These are phyloP conservation scores for Apis laboriosa DNA, from an alignment of 1,140 invertebrate genomes.

Conservation along the genomic window DNA sequence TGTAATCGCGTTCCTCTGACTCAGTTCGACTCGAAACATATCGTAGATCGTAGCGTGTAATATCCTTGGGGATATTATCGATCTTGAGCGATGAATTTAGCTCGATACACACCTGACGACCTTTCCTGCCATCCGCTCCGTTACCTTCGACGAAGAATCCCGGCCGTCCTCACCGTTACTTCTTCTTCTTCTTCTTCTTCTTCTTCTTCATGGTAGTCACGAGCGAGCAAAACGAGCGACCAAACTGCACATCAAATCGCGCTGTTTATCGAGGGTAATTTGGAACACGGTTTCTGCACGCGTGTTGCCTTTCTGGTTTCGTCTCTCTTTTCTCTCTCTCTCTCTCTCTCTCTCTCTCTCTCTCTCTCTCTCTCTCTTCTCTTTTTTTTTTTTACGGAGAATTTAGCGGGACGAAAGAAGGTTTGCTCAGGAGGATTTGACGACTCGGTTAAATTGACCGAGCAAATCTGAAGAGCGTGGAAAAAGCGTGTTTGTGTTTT, in stretches of 20 bases:
- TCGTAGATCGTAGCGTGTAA: not conserved
- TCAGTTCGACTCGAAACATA: not conserved
- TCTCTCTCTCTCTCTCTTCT: not conserved
- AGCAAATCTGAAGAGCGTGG: not conserved
- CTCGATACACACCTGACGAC: constrained; percentile 41
- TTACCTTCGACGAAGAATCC: constrained; percentile 54
- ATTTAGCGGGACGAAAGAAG: not conserved
- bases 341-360: not conserved
- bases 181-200: not conserved
- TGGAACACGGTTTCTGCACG: constrained; percentile 2
- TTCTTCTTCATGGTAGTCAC: not conserved
- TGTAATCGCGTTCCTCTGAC: not conserved
- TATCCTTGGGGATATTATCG: constrained; percentile 23
- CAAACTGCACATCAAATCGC: constrained; percentile 40
- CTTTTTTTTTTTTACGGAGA: not conserved
- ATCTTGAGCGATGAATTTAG: constrained; percentile 43
- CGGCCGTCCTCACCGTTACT: constrained; percentile 55
- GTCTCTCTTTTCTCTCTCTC: too few relatives aligned
- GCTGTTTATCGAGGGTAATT: constrained; percentile 20
- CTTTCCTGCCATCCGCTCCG: constrained; percentile 44
- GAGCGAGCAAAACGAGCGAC: constrained; percentile 18
- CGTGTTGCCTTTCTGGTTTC: not conserved
- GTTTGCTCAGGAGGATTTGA: constrained; percentile 3
- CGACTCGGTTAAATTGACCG: constrained; percentile 13
- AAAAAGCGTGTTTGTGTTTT: not conserved